These are phyloP conservation scores for Temnothorax longispinosus DNA, from an alignment of 1,140 invertebrate genomes.

Conservation along the genomic window DNA sequence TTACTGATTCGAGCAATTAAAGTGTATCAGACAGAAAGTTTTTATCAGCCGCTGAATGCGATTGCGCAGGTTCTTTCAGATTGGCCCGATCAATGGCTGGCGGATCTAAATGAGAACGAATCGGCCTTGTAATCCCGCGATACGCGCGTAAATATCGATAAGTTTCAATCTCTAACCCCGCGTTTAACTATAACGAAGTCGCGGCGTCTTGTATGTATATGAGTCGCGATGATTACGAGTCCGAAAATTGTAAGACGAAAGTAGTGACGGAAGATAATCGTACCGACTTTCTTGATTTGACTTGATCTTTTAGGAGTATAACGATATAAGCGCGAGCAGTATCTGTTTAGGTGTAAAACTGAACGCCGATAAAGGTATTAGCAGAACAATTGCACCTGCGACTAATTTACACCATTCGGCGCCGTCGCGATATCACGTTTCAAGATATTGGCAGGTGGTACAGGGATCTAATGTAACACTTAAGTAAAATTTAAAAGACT, in stretches of 20 bases:
- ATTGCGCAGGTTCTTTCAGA: neutral
- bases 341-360: constrained; percentile 12
- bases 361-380: constrained; percentile 33
- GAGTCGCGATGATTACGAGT: neutral
- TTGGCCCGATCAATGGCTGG: neutral
- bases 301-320: constrained; percentile 39
- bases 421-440: neutral
- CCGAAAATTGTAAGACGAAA: neutral
- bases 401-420: constrained; percentile 1
- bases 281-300: constrained; percentile 35
- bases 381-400: constrained; percentile 2
- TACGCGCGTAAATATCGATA: neutral
- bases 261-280: constrained; percentile 34
- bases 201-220: constrained; percentile 11
- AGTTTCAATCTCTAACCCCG: neutral
- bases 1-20: constrained; percentile 58
- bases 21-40: constrained; percentile 24
- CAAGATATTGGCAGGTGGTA: neutral
- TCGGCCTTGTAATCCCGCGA: constrained; percentile 4
- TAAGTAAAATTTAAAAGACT: neutral
- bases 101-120: neutral
- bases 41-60: constrained; percentile 52
- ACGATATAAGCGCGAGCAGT: constrained; percentile 13
- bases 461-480: constrained; percentile 14
- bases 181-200: neutral